Evolutionary conservation across 2,888 invertebrate genomes (phyloP), one percentile per base, ranked within the genome.

Genomic region (Epinotia demarniana): DNA sequence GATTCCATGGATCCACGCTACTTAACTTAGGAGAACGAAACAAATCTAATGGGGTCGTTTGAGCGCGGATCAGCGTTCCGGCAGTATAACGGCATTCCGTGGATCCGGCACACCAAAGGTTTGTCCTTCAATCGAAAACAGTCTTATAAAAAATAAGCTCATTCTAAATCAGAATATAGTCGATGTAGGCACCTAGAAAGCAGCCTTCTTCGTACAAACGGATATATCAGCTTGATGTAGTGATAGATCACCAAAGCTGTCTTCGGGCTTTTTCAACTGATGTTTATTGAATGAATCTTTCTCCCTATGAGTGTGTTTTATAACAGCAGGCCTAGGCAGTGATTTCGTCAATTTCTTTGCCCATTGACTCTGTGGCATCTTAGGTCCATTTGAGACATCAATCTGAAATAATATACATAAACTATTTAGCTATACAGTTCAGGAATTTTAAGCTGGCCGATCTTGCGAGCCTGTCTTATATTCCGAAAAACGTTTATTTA

Each of bases 191-290:
- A 57, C 18, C 23, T 79, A 85, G 76, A 86, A 85, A 72, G 90
- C 90, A 76, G 86, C 81, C 78, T 90, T 89, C 78, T 89, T 83
- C n/a, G 86, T 90, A 75, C 89, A 91, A 63, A 91, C 83, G 62
- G 92, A 92, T 1, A 92, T 78, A 78, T 92, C 91, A 70, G 92
- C 92, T 79, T 92, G 92, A 53, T 86, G 84, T 49, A 86, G 84
- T 19, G 92, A 81, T 0, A 91, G 83, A 72, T 90, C 84, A 55
- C 82, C 87, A 82, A 90, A 89, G 80, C 91, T 92, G 49, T 90
- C 86, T 75, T 91, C 90, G 75, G 83, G 81, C 57, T 80, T 80
- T 11, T 81, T 78, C 3, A 79, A 57, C n/a, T 83, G 66, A 27
- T 78, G 77, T 77, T 85, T 87, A 69, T 83, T 87, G 0, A 80